Evolutionary conservation across 2,888 invertebrate genomes (phyloP).

Genomic region (Scaeva pyrastri): DNA sequence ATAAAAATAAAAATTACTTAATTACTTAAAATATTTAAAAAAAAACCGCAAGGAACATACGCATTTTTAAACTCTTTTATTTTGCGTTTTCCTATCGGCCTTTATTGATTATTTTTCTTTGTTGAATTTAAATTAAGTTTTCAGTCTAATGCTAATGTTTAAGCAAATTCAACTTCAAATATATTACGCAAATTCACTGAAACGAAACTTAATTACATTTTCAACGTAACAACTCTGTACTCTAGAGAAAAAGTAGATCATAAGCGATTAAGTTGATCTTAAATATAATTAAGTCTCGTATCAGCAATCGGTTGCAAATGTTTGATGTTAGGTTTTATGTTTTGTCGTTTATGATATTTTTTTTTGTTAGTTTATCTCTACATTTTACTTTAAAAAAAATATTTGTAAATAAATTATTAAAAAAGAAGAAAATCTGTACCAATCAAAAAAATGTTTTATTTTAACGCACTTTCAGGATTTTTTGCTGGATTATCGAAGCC

Average conservation of each 20-base stretch:
- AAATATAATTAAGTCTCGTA: too few species aligned
- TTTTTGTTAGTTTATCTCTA: constrained; percentile 67
- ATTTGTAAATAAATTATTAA: constrained; percentile 70
- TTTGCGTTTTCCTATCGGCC: constrained; percentile 60
- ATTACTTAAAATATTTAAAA: constrained; percentile 5
- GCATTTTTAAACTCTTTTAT: constrained; percentile 59
- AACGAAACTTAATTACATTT: constrained; percentile 7
- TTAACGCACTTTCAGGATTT: too few species aligned
- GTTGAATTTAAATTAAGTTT: constrained; percentile 37
- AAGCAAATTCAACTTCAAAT: not conserved
- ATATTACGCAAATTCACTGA: constrained; percentile 33
- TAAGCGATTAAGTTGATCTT: too few species aligned
- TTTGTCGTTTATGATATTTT: constrained; percentile 46
- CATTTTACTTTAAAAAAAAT: constrained; percentile 42
- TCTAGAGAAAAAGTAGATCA: too few species aligned
- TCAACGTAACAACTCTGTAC: not conserved
- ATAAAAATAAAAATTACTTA: constrained; percentile 42
- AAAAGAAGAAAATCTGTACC: constrained; percentile 66
- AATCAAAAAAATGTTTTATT: constrained; percentile 51
- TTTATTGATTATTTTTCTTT: constrained; percentile 40
- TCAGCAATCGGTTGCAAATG: not conserved
- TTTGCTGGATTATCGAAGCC: too few species aligned
- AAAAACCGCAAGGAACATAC: constrained; percentile 57
- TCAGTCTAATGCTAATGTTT: constrained; percentile 36
- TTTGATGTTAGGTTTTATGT: constrained; percentile 52